Percentiles rank a stretch among this genome's conserved stretches.
Evolutionary conservation across 23 tunicate genomes (phyloP).

Genomic region (Corella eumyota): DNA sequence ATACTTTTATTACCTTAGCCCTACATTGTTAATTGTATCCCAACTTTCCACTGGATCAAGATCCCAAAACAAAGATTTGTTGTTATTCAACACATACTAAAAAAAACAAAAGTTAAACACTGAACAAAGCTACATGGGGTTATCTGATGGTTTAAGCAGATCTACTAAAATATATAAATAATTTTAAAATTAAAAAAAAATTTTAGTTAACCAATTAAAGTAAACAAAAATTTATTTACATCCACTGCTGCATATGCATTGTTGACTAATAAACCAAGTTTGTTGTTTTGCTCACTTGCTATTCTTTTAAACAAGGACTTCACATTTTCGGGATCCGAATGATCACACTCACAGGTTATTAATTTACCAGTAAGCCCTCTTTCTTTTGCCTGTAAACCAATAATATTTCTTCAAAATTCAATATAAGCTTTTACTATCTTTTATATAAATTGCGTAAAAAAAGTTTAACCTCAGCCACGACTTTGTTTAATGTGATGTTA

Average conservation of each 20-base stretch:
- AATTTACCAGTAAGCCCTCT: conserved; percentile 12
- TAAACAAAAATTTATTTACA: conserved; percentile 1
- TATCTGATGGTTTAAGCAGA: too few relatives aligned
- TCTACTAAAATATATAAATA: neutral
- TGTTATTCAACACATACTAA: conserved; percentile 3
- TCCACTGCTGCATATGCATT: conserved; percentile 51
- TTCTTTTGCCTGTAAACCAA: conserved; percentile 16
- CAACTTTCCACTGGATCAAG: conserved; percentile 20
- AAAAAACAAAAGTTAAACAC: neutral
- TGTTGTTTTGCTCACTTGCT: conserved; percentile 28
- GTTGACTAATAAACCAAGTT: conserved; percentile 56
- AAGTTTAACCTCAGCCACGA: too few relatives aligned
- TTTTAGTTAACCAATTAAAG: neutral
- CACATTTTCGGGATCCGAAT: conserved; percentile 30
- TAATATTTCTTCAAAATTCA: too few relatives aligned
- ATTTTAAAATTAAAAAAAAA: neutral
- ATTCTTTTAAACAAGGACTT: conserved; percentile 30
- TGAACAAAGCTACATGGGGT: too few relatives aligned
- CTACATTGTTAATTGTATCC: conserved; percentile 34
- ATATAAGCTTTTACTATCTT: too few relatives aligned
- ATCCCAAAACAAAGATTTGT: conserved; percentile 34
- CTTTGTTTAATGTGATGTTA: too few relatives aligned
- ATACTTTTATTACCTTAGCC: conserved; percentile 49
- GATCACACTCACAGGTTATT: conserved; percentile 62
- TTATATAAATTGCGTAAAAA: too few relatives aligned